phyloP scores from a whole-genome alignment of 1,140 invertebrate species.

The Eupeodes corollae region DNA sequence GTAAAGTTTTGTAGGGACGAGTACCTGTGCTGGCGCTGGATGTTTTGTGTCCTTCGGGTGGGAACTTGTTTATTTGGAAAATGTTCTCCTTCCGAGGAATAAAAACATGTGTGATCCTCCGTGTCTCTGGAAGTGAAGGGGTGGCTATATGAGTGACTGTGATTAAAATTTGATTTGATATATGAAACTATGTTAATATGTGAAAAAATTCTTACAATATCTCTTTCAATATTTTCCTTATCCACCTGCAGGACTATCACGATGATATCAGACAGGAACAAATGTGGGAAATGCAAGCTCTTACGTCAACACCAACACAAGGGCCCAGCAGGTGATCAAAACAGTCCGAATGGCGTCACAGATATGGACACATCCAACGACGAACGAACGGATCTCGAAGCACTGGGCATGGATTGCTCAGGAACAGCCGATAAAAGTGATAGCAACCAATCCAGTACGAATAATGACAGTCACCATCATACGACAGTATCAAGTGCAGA shows the following conservation, averaged over 20 bases:
- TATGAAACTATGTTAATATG: too few species aligned
- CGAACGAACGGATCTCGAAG: slow-evolving; percentile 29
- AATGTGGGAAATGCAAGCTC: slow-evolving; percentile 71
- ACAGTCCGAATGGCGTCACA: slow-evolving; percentile 26
- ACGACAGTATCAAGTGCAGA: slow-evolving; percentile 7
- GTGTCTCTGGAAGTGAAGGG: too few species aligned
- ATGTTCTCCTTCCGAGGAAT: too few species aligned
- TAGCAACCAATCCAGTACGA: slow-evolving; percentile 21
- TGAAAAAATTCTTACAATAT: too few species aligned
- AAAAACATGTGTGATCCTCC: too few species aligned
- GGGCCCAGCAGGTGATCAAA: slow-evolving; percentile 28
- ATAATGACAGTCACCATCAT: slow-evolving; percentile 12
- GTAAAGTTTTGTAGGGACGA: too few species aligned
- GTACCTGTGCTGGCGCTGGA: too few species aligned
- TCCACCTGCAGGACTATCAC: slow-evolving; percentile 65
- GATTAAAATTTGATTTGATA: too few species aligned
- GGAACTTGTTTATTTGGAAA: too few species aligned
- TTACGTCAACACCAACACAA: slow-evolving; percentile 40
- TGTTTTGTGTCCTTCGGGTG: too few species aligned
- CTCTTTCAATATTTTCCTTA: too few species aligned
- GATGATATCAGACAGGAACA: slow-evolving; percentile 77
- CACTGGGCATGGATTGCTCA: slow-evolving; percentile 31
- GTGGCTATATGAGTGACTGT: too few species aligned
- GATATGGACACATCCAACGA: slow-evolving; percentile 36
- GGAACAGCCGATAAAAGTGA: slow-evolving; percentile 25